Percentiles rank a stretch among this genome's conserved stretches.
Conservation (phyloP, 2,797 vertebrate species). For the Perodicticus potto region DNA sequence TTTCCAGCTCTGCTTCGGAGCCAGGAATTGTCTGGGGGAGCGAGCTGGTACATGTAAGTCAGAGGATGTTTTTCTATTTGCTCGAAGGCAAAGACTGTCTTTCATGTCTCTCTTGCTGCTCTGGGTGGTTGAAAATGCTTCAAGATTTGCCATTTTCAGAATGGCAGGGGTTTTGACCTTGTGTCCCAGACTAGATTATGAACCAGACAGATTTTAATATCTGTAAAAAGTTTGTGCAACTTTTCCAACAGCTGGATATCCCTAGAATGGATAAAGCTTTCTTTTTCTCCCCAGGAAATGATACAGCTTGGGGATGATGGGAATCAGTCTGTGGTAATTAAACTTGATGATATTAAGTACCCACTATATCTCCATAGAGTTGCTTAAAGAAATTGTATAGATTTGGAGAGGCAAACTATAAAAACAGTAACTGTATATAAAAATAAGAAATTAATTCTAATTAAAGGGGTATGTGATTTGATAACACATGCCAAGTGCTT, state of each 20-base stretch:
- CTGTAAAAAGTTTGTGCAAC: conserved; percentile 20
- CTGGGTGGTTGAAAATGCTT: neutral
- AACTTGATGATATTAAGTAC: neutral
- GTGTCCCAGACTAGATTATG: conserved; percentile 54
- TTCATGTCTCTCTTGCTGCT: neutral
- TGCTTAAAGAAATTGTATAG: neutral
- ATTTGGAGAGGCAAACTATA: neutral
- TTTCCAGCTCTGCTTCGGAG: conserved; percentile 39
- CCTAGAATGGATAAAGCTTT: neutral
- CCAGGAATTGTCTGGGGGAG: neutral
- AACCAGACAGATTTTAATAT: conserved; percentile 64
- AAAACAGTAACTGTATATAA: neutral
- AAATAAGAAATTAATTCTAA: neutral
- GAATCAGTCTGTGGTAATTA: neutral
- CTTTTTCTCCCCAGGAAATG: conserved; percentile 9
- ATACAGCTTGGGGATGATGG: neutral
- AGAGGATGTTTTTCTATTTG: neutral
- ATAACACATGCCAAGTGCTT: neutral
- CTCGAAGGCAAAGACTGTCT: neutral
- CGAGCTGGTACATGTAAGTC: conserved; percentile 25
- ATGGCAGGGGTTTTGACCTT: neutral
- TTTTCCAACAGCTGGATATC: conserved; percentile 33
- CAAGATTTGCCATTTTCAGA: conserved; percentile 25
- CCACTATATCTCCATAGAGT: neutral
- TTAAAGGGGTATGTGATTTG: neutral